phyloP scores from a whole-genome alignment of 2,888 invertebrate species.

The Amphipyra tragopoginis region DNA sequence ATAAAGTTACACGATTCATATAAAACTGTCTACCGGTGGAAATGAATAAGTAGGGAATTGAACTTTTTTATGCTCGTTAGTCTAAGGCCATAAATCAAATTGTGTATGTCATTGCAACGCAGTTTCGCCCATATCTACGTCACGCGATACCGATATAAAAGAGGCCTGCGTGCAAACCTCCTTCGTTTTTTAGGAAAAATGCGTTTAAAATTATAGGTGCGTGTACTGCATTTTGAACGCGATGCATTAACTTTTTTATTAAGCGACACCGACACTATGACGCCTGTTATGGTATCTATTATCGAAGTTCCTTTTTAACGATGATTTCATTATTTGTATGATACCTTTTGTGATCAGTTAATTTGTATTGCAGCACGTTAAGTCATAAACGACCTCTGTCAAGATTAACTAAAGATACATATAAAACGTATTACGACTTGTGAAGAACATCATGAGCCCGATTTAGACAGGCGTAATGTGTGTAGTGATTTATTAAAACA shows the following conservation, averaged over 20 bases:
- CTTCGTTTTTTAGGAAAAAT: conserved; percentile 19
- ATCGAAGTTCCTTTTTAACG: conserved; percentile 25
- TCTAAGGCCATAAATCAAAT: conserved; percentile 45
- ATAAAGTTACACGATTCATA: conserved; percentile 26
- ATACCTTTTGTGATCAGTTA: conserved; percentile 25
- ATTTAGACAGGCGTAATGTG: conserved; percentile 36
- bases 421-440: conserved; percentile 37
- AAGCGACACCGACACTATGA: conserved; percentile 4
- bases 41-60: conserved; percentile 34
- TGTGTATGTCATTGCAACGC: conserved; percentile 22
- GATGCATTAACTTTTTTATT: conserved; percentile 29
- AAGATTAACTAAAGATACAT: conserved; percentile 40
- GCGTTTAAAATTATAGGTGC: conserved; percentile 9
- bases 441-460: conserved; percentile 27
- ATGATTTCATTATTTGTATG: conserved; percentile 28
- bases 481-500: conserved; percentile 42
- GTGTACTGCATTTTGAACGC: conserved; percentile 18
- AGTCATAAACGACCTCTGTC: conserved; percentile 34
- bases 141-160: conserved; percentile 67
- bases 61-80: conserved; percentile 42
- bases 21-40: conserved; percentile 13
- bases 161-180: conserved; percentile 32
- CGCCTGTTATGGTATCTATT: conserved; percentile 2
- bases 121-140: conserved; percentile 38
- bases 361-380: conserved; percentile 24